Base-by-base conservation (phyloP, 2,797 vertebrate species). In the Podargus strigoides region DNA sequence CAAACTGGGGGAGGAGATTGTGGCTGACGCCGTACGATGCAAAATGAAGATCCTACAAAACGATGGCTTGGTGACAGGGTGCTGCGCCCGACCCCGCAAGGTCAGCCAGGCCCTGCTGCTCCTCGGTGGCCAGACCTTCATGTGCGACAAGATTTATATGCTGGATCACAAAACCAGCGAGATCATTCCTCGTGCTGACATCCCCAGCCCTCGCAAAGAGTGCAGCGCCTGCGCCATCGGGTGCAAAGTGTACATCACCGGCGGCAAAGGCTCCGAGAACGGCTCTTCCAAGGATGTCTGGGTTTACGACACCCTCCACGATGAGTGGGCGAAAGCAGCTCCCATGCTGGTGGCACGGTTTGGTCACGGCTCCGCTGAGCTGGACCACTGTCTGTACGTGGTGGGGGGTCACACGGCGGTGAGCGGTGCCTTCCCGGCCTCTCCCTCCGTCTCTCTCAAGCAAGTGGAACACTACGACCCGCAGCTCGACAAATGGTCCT, bases 391-490 rank as follows among this genome's bases (percentile, higher is more conserved):
- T 83, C 98, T 99, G 11, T 99, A 99, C 4, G 99, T 99, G 67
- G 99, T 99, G 0, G 99, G 99, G 26, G 99, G 99, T 23, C 99
- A 99, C 97, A 99, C 99, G 0, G 99, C 99, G 1, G 98, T 98
- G 7, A 99, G 99, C 0, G 99, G 99, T 18, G 99, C 99, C 90
- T 99, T 99, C 52, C 99, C 99, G 0, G 99, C 99, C 37, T 99
- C 99, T 8, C 99, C 99, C 0, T 99, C 99, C 0, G 99, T 99
- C 58, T 99, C 99, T 1, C 98, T 99, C 53, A 99, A 99, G 97
- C 99, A 99, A 94, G 99, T 99, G 21, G 99, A 99, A 90, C 99
- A 99, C 95, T 99, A 99, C 6, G 99, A 99, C 97, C 99, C 99
- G 1, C 98, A 98, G 81, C 98, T 98, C 82, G 99, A 99, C 98